Percentiles rank a stretch among this genome's conserved stretches.
Evolutionary conservation across 2,797 vertebrate species (phyloP).

Genomic region (Acanthornis magna): DNA sequence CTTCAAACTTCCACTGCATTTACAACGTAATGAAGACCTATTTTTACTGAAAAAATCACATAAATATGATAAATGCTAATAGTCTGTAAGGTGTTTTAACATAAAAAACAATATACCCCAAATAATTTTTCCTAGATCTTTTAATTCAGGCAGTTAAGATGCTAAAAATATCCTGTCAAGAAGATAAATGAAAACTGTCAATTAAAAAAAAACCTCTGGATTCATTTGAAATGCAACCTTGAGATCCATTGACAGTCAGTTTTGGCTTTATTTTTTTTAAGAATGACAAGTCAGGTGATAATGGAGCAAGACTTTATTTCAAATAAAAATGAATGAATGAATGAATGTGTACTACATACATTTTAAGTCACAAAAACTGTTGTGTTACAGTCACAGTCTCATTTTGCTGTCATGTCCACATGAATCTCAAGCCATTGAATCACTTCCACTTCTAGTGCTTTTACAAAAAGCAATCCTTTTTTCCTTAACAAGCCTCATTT

Average conservation of each 20-base stretch:
- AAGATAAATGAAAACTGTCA: slow-evolving; percentile 33
- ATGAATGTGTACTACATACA: neutral
- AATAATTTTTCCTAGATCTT: slow-evolving; percentile 21
- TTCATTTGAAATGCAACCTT: slow-evolving; percentile 57
- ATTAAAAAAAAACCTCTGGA: neutral
- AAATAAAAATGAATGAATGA: slow-evolving; percentile 36
- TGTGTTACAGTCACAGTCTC: neutral
- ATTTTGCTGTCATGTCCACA: neutral
- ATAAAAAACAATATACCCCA: slow-evolving; percentile 42
- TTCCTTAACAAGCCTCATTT: neutral
- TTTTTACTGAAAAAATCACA: slow-evolving; percentile 11
- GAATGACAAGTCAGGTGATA: slow-evolving; percentile 41
- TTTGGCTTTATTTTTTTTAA: slow-evolving; percentile 10
- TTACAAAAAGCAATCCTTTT: neutral
- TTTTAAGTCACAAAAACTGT: neutral
- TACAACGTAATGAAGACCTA: neutral
- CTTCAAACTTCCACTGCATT: neutral
- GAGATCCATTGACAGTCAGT: slow-evolving; percentile 29
- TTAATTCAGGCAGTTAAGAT: slow-evolving; percentile 26
- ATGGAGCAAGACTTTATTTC: slow-evolving; percentile 44
- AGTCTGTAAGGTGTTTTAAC: slow-evolving; percentile 38
- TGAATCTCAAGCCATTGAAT: neutral
- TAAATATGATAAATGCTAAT: slow-evolving; percentile 56
- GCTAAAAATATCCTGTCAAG: slow-evolving; percentile 68
- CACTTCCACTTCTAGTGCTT: neutral